Base-by-base conservation (phyloP, 2,113 vertebrate genomes). In the Ceyx melanurus region DNA sequence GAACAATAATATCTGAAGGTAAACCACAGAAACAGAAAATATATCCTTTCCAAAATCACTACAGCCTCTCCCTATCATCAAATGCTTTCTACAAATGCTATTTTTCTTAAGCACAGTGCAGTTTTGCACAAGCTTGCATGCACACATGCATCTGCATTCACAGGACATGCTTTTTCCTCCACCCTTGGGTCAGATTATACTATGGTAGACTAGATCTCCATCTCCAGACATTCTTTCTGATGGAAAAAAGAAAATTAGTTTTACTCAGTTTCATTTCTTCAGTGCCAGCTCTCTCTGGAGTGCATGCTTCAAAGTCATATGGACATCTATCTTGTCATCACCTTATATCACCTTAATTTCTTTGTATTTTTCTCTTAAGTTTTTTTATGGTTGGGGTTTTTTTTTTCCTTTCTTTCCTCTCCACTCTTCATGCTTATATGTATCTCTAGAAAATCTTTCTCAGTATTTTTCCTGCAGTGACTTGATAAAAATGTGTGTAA, bases 101-200 rank as follows among this genome's bases (percentile, higher is more conserved):
- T 11, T 37, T 21, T 33, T 28, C 37, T 26, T 9, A 46, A 64
- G 26, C 8, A 13, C 35, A 9, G 40, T 5, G 15, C 57, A 21
- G 80, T 12, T 54, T 2, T 71, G 60, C 33, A 74, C 50, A 25
- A 31, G 42, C 56, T 53, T 2, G 75, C 5, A 22, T 19, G 74
- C 13, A 11, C 1, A 15, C n/a, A 4, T 4, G 1, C 37, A 7
- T 18, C 2, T 11, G 53, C 35, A 33, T 56, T 45, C 88, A 20
- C 42, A 8, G 13, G 22, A 33, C 15, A 4, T 6, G 71, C 11
- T 28, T 31, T 26, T 15, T 28, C 17, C 86, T 46, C 37, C 40
- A 26, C 48, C 58, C 60, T 46, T 60, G 80, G 42, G 60, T 25
- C 66, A 33, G 4, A 64, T 87, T 73, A 58, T 33, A 26, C 67